Evolutionary conservation across 2,113 vertebrate species (phyloP).

Genomic region (Chloropsis cyanopogon): DNA sequence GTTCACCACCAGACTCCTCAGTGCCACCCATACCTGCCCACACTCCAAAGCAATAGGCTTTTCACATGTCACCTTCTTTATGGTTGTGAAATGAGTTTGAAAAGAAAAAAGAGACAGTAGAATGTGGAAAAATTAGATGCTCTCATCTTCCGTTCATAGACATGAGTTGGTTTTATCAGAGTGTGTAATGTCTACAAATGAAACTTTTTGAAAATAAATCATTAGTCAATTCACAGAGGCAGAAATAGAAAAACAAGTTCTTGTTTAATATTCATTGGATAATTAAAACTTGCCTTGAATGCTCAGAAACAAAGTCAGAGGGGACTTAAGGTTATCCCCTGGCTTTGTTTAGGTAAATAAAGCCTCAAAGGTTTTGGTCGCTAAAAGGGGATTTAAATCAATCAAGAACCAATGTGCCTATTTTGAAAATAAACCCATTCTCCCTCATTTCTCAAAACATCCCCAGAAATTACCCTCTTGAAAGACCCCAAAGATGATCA

Average conservation of each 20-base stretch:
- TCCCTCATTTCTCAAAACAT: background rate
- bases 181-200: background rate
- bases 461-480: background rate
- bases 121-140: background rate
- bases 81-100: background rate
- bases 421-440: background rate
- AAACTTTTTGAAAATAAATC: background rate
- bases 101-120: background rate
- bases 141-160: background rate
- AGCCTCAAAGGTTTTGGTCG: background rate
- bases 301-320: background rate
- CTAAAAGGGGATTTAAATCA: background rate
- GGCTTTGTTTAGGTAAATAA: background rate
- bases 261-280: background rate
- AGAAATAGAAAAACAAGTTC: background rate
- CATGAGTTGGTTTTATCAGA: background rate
- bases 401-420: background rate
- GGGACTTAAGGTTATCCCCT: background rate
- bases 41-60: background rate
- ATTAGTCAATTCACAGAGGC: background rate
- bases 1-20: background rate
- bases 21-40: background rate
- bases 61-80: background rate
- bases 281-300: background rate
- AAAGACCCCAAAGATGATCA: background rate